Conservation (phyloP, 2,888 invertebrate genomes). For the Thalpophila matura region DNA sequence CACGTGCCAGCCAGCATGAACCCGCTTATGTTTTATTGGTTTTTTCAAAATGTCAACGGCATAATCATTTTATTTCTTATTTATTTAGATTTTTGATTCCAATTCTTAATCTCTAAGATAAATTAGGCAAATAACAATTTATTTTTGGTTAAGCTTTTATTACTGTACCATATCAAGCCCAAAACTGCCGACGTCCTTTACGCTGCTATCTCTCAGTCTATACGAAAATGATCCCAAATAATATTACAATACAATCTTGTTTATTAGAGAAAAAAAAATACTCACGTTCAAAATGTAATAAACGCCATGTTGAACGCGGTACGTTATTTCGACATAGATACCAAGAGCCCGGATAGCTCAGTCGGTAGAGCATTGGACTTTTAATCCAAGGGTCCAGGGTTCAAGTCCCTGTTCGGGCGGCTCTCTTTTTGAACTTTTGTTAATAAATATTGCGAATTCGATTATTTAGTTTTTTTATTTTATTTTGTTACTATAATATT, state of each 20-base stretch:
- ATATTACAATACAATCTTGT: too few species aligned
- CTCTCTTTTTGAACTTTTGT: constrained; percentile 53
- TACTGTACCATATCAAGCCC: too few species aligned
- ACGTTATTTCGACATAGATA: constrained; percentile 32
- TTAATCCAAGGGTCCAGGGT: constrained; percentile 91
- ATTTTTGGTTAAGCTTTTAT: too few species aligned
- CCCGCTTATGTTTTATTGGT: too few species aligned
- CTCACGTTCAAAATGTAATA: constrained; percentile 17
- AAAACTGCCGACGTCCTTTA: too few species aligned
- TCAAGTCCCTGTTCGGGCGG: constrained; percentile 91
- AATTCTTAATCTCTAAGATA: too few species aligned
- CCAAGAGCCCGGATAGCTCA: constrained; percentile 89
- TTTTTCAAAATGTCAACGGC: too few species aligned
- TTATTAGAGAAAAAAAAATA: background rate
- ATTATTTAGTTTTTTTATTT: background rate
- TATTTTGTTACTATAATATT: background rate
- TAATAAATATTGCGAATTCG: background rate
- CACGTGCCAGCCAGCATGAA: too few species aligned
- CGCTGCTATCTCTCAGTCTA: too few species aligned
- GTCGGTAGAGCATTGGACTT: constrained; percentile 91
- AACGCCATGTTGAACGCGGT: constrained; percentile 5
- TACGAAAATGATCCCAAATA: background rate
- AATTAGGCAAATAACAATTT: too few species aligned
- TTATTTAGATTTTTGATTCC: too few species aligned
- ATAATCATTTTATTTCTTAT: too few species aligned